These are phyloP conservation scores for Galaxea fascicularis DNA, from an alignment of 92 coral and sea anemone genomes.

Conservation along the genomic window DNA sequence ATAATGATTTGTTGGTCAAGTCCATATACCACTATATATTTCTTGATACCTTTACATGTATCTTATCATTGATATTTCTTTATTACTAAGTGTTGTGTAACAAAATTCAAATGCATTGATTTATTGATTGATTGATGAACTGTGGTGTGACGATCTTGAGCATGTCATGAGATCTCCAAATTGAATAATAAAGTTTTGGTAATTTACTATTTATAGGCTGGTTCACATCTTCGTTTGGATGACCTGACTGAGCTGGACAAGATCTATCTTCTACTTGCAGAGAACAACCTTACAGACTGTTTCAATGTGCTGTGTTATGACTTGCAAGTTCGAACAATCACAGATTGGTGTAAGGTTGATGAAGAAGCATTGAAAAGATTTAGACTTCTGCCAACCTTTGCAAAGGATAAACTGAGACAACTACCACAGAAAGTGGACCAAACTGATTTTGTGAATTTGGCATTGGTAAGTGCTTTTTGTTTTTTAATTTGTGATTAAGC, in stretches of 20 bases:
- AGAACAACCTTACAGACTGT: constrained; percentile 43
- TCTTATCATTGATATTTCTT: no score
- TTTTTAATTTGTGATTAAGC: background rate
- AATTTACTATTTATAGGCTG: background rate
- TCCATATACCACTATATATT: no score
- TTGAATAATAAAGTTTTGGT: background rate
- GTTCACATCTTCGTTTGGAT: background rate
- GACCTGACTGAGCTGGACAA: constrained; percentile 70
- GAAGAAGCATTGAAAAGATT: constrained; percentile 37
- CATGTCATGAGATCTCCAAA: background rate
- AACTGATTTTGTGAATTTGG: constrained; percentile 33
- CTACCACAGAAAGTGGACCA: background rate
- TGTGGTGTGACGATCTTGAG: background rate
- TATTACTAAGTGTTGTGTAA: no score
- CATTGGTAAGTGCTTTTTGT: constrained; percentile 20
- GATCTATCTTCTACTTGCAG: constrained; percentile 69
- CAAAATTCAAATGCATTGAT: no score
- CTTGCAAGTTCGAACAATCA: constrained; percentile 33
- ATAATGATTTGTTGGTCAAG: no score
- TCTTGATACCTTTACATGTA: no score
- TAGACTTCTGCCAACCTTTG: constrained; percentile 38
- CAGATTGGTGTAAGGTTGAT: constrained; percentile 49
- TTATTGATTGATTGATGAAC: background rate
- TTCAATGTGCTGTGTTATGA: constrained; percentile 75
- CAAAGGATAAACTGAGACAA: constrained; percentile 14